Conservation (phyloP, 2,797 vertebrate species). For the Botia almorhae region DNA sequence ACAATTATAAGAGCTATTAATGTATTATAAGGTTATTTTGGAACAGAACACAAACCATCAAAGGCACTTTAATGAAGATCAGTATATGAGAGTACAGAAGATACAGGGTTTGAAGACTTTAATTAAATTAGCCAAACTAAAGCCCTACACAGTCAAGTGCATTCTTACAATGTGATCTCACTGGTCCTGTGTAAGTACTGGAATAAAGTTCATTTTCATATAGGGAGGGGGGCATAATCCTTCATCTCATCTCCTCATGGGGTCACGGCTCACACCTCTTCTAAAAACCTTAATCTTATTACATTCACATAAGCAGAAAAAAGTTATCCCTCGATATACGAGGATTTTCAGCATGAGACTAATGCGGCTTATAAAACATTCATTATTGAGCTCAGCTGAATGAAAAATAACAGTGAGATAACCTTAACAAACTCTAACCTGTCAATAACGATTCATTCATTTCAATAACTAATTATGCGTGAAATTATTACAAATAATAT, state of each 20-base stretch:
- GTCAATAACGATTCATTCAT: background rate
- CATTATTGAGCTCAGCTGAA: slow-evolving; percentile 52
- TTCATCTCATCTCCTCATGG: slow-evolving; percentile 50
- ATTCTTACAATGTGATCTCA: slow-evolving; percentile 21
- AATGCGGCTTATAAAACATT: slow-evolving; percentile 90
- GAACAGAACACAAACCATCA: slow-evolving; percentile 17
- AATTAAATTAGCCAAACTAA: background rate
- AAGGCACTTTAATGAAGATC: slow-evolving; percentile 16
- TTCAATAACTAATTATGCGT: background rate
- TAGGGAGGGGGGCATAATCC: slow-evolving; percentile 43
- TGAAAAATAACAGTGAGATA: slow-evolving; percentile 59
- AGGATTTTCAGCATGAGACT: slow-evolving; percentile 89
- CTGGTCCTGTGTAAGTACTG: background rate
- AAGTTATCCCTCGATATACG: slow-evolving; percentile 88
- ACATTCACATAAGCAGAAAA: slow-evolving; percentile 75
- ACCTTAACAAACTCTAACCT: slow-evolving; percentile 4
- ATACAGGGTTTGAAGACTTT: background rate
- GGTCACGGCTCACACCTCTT: slow-evolving; percentile 51
- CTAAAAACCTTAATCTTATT: slow-evolving; percentile 84
- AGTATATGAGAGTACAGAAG: background rate
- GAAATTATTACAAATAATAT: slow-evolving; percentile 9
- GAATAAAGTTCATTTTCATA: slow-evolving; percentile 37
- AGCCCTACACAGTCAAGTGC: slow-evolving; percentile 6
- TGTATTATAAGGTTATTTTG: background rate
- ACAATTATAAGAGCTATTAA: slow-evolving; percentile 69